A percentile compares a stretch with the other conserved stretches of the same genome.
Conservation (phyloP, 2,888 invertebrate species). For the Acanthacorydalis orientalis region DNA sequence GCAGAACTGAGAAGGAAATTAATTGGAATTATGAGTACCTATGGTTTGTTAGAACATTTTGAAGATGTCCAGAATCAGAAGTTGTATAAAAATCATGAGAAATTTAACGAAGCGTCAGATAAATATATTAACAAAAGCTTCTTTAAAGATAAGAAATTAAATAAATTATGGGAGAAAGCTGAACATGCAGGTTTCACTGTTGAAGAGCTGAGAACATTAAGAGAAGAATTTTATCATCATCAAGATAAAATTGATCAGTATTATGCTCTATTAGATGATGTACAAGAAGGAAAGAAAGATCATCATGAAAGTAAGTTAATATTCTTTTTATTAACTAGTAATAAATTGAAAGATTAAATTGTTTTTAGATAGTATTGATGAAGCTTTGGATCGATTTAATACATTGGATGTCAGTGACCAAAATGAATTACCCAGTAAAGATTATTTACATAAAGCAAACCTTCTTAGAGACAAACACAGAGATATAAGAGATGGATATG, state of each 20-base stretch:
- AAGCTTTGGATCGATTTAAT: constrained; percentile 57
- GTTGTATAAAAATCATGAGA: constrained; percentile 37
- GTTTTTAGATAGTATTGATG: constrained; percentile 47
- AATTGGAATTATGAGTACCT: constrained; percentile 65
- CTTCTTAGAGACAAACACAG: constrained; percentile 56
- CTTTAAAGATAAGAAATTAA: constrained; percentile 80
- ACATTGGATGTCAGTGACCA: constrained; percentile 41
- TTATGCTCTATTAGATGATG: constrained; percentile 56
- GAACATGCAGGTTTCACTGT: constrained; percentile 73
- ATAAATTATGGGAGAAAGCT: constrained; percentile 79
- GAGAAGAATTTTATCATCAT: constrained; percentile 81
- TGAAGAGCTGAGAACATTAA: constrained; percentile 64
- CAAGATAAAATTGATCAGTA: constrained; percentile 88
- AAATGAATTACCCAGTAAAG: constrained; percentile 37
- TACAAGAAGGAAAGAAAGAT: constrained; percentile 40
- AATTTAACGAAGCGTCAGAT: constrained; percentile 30
- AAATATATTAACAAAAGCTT: constrained; percentile 54
- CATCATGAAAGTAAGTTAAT: constrained; percentile 43
- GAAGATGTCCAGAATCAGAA: constrained; percentile 44
- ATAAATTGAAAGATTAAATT: background rate
- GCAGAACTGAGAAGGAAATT: constrained; percentile 64
- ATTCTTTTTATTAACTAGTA: background rate
- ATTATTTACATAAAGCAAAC: constrained; percentile 50
- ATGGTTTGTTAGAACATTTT: constrained; percentile 65
- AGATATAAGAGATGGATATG: constrained; percentile 61